These are phyloP conservation scores for Tachysurus fulvidraco DNA, from an alignment of 2,113 vertebrate genomes.

Conservation along the genomic window DNA sequence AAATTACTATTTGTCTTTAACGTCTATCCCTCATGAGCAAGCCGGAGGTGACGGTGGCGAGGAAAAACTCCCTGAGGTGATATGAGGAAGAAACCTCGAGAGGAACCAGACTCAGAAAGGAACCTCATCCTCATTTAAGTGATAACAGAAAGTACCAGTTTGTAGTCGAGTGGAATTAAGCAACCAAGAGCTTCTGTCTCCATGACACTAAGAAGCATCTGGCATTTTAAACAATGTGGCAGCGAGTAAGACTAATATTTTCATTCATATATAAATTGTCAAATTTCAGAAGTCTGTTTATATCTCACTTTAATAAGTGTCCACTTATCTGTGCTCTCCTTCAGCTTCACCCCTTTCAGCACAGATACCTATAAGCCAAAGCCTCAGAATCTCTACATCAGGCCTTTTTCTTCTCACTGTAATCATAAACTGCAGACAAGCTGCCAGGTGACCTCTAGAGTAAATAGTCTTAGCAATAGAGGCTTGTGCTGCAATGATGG, in stretches of 20 bases:
- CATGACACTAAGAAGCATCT: neutral
- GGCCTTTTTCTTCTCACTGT: neutral
- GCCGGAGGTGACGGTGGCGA: too few relatives aligned
- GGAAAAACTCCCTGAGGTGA: too few relatives aligned
- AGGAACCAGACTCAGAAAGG: too few relatives aligned
- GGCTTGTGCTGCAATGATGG: neutral
- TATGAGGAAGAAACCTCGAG: too few relatives aligned
- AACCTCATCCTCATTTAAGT: too few relatives aligned
- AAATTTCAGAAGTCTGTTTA: neutral
- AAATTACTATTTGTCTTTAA: too few relatives aligned
- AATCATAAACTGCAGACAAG: constrained; percentile 6
- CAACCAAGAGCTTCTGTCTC: too few relatives aligned
- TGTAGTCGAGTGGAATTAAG: too few relatives aligned
- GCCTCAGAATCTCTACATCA: neutral
- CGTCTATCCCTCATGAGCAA: too few relatives aligned
- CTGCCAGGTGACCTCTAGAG: neutral
- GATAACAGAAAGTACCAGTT: too few relatives aligned
- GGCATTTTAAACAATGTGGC: too few relatives aligned
- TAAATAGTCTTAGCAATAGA: neutral
- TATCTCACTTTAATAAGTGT: neutral
- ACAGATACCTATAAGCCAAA: neutral
- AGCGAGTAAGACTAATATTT: neutral
- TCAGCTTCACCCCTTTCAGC: neutral
- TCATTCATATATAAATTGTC: neutral
- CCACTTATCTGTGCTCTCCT: constrained; percentile 1